Conservation (phyloP, 2,797 vertebrate genomes). For the Notamacropus eugenii region DNA sequence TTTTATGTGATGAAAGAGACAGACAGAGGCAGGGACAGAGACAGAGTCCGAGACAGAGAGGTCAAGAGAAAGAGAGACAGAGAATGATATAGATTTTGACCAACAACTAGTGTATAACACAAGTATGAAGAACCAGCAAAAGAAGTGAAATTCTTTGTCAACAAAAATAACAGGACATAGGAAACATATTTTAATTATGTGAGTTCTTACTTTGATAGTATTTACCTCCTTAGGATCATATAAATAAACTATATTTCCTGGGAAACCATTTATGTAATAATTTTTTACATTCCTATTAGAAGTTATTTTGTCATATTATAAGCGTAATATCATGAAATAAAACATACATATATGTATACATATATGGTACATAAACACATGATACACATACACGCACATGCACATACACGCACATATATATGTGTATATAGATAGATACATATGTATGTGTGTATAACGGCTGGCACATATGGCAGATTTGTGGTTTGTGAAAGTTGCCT, state of each 20-base stretch:
- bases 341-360: neutral
- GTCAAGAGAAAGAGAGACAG: too few species aligned
- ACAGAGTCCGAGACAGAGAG: too few species aligned
- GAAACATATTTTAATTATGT: neutral
- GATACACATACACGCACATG: too few species aligned
- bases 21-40: neutral
- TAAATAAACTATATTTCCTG: neutral
- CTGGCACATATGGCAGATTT: neutral
- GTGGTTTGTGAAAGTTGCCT: neutral
- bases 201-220: neutral
- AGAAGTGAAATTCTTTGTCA: neutral
- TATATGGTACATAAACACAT: too few species aligned
- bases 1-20: neutral
- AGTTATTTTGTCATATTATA: neutral
- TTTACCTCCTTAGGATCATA: neutral
- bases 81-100: neutral
- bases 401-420: too few species aligned
- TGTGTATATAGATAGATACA: too few species aligned
- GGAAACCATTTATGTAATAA: neutral
- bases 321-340: neutral
- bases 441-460: too few species aligned
- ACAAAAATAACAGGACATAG: neutral
- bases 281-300: neutral
- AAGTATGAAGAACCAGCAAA: neutral
- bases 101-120: neutral